A percentile compares a stretch with the other conserved stretches of the same genome.
Evolutionary conservation across 2,888 invertebrate species (phyloP).

Genomic region (Atethmia centrago): DNA sequence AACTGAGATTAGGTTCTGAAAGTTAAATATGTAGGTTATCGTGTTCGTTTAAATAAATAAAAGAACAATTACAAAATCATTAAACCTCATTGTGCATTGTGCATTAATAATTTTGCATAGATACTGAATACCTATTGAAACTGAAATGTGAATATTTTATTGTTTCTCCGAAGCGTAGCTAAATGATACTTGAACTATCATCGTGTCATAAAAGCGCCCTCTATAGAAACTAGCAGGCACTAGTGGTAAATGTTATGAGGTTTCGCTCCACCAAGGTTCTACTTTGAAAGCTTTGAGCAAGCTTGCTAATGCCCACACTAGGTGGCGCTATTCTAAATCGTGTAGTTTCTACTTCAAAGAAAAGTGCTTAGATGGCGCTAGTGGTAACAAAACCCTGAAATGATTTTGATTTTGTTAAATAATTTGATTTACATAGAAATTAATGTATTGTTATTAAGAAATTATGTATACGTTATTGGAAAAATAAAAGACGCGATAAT

Average conservation of each 20-base stretch:
- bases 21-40: no score
- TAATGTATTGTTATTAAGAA: slow-evolving; percentile 24
- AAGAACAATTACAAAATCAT: background rate
- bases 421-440: slow-evolving; percentile 35
- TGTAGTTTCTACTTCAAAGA: slow-evolving; percentile 19
- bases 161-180: background rate
- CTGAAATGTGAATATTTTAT: background rate
- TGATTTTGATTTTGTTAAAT: background rate
- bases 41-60: background rate
- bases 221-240: slow-evolving; percentile 24
- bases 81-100: background rate
- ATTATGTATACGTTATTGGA: background rate
- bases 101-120: background rate
- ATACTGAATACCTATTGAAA: background rate
- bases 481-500: slow-evolving; percentile 33
- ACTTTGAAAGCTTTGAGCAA: slow-evolving; percentile 1
- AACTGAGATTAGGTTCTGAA: background rate
- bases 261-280: background rate
- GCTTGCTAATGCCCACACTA: slow-evolving; percentile 17
- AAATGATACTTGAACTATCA: background rate
- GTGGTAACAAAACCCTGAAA: slow-evolving; percentile 7
- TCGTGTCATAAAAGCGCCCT: slow-evolving; percentile 18
- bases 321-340: slow-evolving; percentile 55
- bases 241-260: background rate
- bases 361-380: slow-evolving; percentile 54